Percentiles rank a stretch among this genome's conserved stretches.
Conservation (phyloP, 2,888 invertebrate genomes). For the Neelides folsomi region DNA sequence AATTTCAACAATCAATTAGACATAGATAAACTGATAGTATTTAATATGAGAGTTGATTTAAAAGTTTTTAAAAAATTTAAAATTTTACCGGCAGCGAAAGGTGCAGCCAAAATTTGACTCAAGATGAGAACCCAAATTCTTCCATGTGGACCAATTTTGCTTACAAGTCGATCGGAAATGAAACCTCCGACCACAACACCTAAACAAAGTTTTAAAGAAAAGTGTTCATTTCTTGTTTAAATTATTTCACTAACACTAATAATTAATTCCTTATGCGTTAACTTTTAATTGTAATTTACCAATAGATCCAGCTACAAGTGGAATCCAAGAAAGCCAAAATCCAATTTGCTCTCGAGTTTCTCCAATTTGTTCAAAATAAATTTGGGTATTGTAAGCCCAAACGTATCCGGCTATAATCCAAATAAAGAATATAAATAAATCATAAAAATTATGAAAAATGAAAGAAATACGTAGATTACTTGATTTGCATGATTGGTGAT, state of each 20-base stretch:
- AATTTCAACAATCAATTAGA: no score
- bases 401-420: constrained; percentile 37
- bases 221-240: no score
- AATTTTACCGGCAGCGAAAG: constrained; percentile 36
- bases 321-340: constrained; percentile 38
- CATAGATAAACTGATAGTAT: no score
- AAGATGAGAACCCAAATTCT: constrained; percentile 36
- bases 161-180: constrained; percentile 30
- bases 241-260: not conserved
- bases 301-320: constrained; percentile 38
- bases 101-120: constrained; percentile 38
- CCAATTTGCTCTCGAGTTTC: constrained; percentile 36
- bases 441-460: no score
- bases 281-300: constrained; percentile 31
- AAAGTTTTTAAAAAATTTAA: no score
- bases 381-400: constrained; percentile 39
- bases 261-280: not conserved
- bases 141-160: constrained; percentile 36
- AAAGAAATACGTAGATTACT: no score
- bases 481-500: no score
- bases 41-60: no score
- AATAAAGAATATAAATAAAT: no score
- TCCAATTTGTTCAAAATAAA: constrained; percentile 36
- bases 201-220: constrained; percentile 3
- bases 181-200: constrained; percentile 30